These are phyloP conservation scores for Ennomos quercinarius DNA, from an alignment of 2,888 invertebrate genomes.

Conservation along the genomic window DNA sequence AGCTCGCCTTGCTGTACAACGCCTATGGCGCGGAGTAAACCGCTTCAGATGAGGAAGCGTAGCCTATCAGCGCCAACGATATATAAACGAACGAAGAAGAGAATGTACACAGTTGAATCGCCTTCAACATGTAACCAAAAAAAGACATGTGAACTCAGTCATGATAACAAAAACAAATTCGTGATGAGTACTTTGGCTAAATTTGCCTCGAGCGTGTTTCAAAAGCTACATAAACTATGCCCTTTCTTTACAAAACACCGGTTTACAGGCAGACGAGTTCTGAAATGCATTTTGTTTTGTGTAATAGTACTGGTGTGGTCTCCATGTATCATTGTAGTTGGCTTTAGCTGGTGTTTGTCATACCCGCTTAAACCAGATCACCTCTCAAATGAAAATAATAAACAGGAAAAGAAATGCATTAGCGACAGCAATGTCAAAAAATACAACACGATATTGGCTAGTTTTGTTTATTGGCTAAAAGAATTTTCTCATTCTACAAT, in stretches of 20 bases:
- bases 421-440: neutral
- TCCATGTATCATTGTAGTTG: slow-evolving; percentile 5
- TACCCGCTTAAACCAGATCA: slow-evolving; percentile 6
- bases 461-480: neutral
- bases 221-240: slow-evolving; percentile 1
- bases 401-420: neutral
- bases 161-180: neutral
- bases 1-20: neutral
- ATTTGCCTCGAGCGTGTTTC: neutral
- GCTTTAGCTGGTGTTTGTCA: slow-evolving; percentile 1
- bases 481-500: neutral
- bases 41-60: too few relatives aligned
- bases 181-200: neutral
- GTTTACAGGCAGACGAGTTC: neutral
- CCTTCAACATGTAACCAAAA: too few relatives aligned
- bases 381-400: neutral
- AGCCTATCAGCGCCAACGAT: too few relatives aligned
- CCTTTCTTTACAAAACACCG: slow-evolving; percentile 1
- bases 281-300: slow-evolving; percentile 10
- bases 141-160: too few relatives aligned
- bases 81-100: too few relatives aligned
- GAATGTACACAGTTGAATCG: too few relatives aligned
- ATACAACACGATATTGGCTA: neutral
- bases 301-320: slow-evolving; percentile 5
- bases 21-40: neutral